Percentiles rank a stretch among this genome's conserved stretches.
Conservation (phyloP, 2,888 invertebrate genomes). For the Augiades crinisus region DNA sequence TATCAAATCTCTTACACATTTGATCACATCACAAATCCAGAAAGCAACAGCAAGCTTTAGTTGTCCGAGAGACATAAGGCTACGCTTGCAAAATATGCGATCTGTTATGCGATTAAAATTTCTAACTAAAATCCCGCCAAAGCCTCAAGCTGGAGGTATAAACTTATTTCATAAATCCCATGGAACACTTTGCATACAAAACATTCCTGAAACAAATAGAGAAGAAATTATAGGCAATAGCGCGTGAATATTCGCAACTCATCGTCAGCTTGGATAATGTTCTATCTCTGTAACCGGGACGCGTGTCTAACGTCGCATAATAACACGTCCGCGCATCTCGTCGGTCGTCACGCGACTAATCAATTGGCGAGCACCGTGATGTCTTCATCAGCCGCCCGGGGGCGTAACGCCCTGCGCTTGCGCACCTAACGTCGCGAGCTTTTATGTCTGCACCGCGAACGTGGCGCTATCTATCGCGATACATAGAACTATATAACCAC, state of each 20-base stretch:
- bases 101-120: too few relatives aligned
- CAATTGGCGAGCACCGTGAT: conserved; percentile 77
- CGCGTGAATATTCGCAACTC: conserved; percentile 25
- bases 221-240: conserved; percentile 7
- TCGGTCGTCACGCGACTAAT: conserved; percentile 76
- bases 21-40: too few relatives aligned
- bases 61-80: too few relatives aligned
- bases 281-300: conserved; percentile 48
- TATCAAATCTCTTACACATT: too few relatives aligned
- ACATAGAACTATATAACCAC: background rate
- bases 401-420: conserved; percentile 72
- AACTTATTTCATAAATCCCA: too few relatives aligned
- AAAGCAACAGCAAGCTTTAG: too few relatives aligned
- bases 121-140: background rate
- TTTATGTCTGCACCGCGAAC: conserved; percentile 32
- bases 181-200: background rate
- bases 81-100: too few relatives aligned
- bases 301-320: conserved; percentile 75
- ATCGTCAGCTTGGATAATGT: conserved; percentile 22
- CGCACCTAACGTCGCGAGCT: conserved; percentile 35
- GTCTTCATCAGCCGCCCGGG: conserved; percentile 77
- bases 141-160: background rate
- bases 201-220: conserved; percentile 12
- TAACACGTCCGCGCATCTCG: conserved; percentile 63
- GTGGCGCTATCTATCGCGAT: conserved; percentile 29